phyloP scores from a whole-genome alignment of 2,797 vertebrate species.

The Urophycis tenuis region DNA sequence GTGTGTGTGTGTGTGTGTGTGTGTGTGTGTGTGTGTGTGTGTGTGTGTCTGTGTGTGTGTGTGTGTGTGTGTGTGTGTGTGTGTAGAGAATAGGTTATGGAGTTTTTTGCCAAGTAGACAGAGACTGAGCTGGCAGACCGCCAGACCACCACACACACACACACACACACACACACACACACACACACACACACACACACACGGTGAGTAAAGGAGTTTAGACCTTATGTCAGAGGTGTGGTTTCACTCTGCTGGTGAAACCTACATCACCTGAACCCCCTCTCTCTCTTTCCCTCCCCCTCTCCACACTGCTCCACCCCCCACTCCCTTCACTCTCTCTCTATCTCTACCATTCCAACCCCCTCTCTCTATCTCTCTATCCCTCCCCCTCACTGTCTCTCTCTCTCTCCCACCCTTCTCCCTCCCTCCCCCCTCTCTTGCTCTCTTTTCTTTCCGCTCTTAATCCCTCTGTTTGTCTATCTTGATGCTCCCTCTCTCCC shows the following conservation, averaged over 20 bases:
- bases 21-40: constrained; percentile 15
- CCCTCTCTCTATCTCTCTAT: no score
- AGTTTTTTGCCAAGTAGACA: constrained; percentile 3
- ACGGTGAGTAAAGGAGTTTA: background rate
- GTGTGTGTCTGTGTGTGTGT: constrained; percentile 11
- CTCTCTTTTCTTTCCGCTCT: background rate
- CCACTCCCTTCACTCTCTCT: background rate
- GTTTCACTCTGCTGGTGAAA: background rate
- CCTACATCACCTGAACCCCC: background rate
- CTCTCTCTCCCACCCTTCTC: background rate
- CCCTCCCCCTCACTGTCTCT: background rate
- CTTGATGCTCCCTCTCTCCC: background rate
- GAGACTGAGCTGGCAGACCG: background rate
- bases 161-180: constrained; percentile 4
- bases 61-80: constrained; percentile 12
- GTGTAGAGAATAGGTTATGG: constrained; percentile 18
- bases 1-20: constrained; percentile 11
- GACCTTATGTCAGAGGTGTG: constrained; percentile 9
- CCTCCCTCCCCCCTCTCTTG: background rate
- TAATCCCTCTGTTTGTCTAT: constrained; percentile 3
- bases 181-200: constrained; percentile 1
- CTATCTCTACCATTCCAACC: background rate
- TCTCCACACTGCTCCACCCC: background rate
- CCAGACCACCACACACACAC: background rate
- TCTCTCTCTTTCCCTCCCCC: background rate